Conservation (phyloP, 2,888 invertebrate species). For the Rhamphomyia laevipes region DNA sequence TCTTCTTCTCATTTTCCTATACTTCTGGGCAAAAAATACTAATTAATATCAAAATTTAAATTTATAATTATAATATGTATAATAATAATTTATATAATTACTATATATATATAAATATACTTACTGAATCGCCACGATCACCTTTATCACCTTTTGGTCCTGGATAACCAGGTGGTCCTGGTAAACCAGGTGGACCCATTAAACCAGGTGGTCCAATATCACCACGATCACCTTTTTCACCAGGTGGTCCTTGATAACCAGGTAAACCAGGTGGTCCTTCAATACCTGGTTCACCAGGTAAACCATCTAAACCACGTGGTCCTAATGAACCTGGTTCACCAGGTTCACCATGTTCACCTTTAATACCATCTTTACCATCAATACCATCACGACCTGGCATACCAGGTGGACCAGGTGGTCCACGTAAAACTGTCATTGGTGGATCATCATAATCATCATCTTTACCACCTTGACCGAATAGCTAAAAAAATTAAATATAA, state of each 20-base stretch:
- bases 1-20: slow-evolving; percentile 38
- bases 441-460: slow-evolving; percentile 39
- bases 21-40: slow-evolving; percentile 26
- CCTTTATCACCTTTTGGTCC: slow-evolving; percentile 85
- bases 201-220: slow-evolving; percentile 89
- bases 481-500: slow-evolving; percentile 18
- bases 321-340: slow-evolving; percentile 69
- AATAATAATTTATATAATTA: neutral
- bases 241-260: slow-evolving; percentile 76
- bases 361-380: slow-evolving; percentile 40
- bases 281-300: slow-evolving; percentile 68
- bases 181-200: slow-evolving; percentile 84
- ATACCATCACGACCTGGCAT: slow-evolving; percentile 32
- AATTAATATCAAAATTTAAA: slow-evolving; percentile 5
- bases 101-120: slow-evolving; percentile 27
- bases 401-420: slow-evolving; percentile 54
- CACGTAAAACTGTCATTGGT: slow-evolving; percentile 44
- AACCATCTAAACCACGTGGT: slow-evolving; percentile 59
- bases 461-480: slow-evolving; percentile 37
- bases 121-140: slow-evolving; percentile 87
- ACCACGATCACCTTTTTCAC: slow-evolving; percentile 66
- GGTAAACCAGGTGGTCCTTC: slow-evolving; percentile 70
- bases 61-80: neutral
- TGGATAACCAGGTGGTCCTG: slow-evolving; percentile 74
- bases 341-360: slow-evolving; percentile 51